Percentiles rank a stretch among this genome's conserved stretches.
These are phyloP conservation scores for Hirundichthys speculiger DNA, from an alignment of 2,113 vertebrate species.

Conservation along the genomic window DNA sequence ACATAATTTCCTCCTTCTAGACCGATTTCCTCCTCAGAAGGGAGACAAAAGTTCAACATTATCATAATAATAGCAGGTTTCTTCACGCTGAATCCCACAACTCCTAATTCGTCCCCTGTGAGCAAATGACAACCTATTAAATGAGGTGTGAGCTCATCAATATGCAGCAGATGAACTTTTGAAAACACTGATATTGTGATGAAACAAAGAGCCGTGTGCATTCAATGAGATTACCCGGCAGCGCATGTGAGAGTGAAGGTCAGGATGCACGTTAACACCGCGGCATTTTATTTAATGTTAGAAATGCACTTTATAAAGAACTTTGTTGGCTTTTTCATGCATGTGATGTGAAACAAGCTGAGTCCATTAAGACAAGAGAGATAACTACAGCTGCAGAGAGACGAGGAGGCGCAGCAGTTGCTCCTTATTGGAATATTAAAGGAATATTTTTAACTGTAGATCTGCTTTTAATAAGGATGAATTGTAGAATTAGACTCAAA, in stretches of 20 bases:
- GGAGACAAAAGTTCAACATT: slow-evolving; percentile 44
- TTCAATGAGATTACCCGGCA: slow-evolving; percentile 20
- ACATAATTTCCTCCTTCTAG: background rate
- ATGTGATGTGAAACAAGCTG: no score
- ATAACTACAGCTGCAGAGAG: no score
- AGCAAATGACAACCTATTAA: slow-evolving; percentile 27
- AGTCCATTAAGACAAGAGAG: no score
- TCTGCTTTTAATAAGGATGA: no score
- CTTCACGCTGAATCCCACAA: background rate
- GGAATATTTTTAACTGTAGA: no score
- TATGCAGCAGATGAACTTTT: slow-evolving; percentile 57
- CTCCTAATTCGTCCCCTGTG: background rate
- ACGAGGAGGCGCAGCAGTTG: no score
- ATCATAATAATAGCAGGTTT: slow-evolving; percentile 57
- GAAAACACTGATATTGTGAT: slow-evolving; percentile 32
- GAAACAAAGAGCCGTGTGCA: slow-evolving; percentile 3
- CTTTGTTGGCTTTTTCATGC: no score
- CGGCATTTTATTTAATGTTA: no score
- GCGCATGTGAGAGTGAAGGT: slow-evolving; percentile 28
- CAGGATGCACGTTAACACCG: background rate
- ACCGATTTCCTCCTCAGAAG: background rate
- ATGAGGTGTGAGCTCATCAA: slow-evolving; percentile 25
- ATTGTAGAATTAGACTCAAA: no score
- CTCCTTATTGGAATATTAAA: no score
- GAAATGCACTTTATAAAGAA: no score